Conservation (phyloP, 2,113 vertebrate genomes). For the Glaucomys volans region DNA sequence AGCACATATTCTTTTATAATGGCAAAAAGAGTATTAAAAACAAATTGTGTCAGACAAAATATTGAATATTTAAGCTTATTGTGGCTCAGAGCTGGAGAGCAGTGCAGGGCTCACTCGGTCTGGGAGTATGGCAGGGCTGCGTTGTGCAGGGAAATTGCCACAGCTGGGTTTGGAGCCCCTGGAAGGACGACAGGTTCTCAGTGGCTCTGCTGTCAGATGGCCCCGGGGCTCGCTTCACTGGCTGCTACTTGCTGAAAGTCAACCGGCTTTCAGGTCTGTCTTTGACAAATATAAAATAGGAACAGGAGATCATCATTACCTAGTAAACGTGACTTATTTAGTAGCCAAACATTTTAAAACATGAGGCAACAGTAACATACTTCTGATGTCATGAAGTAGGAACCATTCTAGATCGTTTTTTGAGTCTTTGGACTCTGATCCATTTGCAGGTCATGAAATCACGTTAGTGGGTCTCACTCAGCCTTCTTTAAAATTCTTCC, state of each 20-base stretch:
- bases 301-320: not conserved
- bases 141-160: not conserved
- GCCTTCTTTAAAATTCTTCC: slow-evolving; percentile 1
- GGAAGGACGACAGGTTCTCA: not conserved
- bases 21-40: not conserved
- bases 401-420: not conserved
- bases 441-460: not conserved
- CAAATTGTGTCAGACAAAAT: not conserved
- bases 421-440: not conserved
- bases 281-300: not conserved
- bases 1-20: not conserved
- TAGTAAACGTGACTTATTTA: not conserved
- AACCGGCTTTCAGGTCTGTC: not conserved
- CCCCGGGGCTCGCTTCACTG: not conserved
- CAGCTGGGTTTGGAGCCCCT: not conserved
- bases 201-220: not conserved
- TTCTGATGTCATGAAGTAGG: not conserved
- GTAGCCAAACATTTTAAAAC: not conserved
- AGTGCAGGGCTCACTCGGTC: no score
- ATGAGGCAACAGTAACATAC: not conserved
- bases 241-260: not conserved
- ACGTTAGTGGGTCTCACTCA: not conserved
- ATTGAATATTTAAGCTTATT: not conserved
- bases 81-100: not conserved
- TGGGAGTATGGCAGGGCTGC: not conserved